Evolutionary conservation across 2,797 vertebrate species (phyloP).

Genomic region (Acropternis orthonyx): DNA sequence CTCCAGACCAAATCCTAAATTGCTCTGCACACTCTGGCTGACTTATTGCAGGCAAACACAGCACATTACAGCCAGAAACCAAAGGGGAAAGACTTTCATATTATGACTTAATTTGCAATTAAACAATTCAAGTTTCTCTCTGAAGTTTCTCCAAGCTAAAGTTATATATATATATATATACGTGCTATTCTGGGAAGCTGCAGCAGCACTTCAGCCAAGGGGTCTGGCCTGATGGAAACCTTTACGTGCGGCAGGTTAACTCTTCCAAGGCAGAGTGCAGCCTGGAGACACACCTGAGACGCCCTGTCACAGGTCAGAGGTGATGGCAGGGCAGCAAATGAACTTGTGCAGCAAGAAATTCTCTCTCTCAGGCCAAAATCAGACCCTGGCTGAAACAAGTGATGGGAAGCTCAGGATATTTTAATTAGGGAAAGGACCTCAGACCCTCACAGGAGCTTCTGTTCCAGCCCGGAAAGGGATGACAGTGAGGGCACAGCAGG

Average conservation of each 20-base stretch:
- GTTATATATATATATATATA: background rate
- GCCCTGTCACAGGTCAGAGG: background rate
- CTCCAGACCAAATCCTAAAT: conserved; percentile 59
- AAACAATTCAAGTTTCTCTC: conserved; percentile 29
- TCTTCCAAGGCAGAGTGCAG: background rate
- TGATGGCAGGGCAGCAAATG: rapidly evolving
- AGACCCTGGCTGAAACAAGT: background rate
- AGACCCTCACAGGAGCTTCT: background rate
- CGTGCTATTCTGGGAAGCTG: background rate
- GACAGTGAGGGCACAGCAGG: background rate
- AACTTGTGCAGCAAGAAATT: background rate
- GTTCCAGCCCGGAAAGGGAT: background rate
- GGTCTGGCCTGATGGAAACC: background rate
- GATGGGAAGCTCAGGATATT: background rate
- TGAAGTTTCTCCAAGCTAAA: conserved; percentile 34
- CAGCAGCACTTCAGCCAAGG: background rate
- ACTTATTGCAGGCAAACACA: conserved; percentile 56
- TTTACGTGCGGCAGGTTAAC: background rate
- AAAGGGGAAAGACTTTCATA: background rate
- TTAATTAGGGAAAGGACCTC: background rate
- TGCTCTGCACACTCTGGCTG: conserved; percentile 32
- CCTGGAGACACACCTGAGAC: background rate
- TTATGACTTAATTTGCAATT: conserved; percentile 52
- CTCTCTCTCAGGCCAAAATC: background rate
- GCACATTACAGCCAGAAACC: background rate